Evolutionary conservation across 2,888 invertebrate species (phyloP), one percentile per base, ranked within the genome.

Genomic region (Drosophila sordidula): DNA sequence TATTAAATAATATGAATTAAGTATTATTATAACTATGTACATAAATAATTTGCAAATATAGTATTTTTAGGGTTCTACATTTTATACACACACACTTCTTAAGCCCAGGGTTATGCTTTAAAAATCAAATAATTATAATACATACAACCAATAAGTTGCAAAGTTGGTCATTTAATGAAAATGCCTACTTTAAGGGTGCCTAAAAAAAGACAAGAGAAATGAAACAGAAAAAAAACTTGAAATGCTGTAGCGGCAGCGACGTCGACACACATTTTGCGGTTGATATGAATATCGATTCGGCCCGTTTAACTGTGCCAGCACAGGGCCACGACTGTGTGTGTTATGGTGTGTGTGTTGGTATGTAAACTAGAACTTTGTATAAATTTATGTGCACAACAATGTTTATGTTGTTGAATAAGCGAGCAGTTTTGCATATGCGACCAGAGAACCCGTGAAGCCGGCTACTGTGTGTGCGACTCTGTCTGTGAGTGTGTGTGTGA

Each of bases 361-460:
- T 75, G 81, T 72, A 87, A 88, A 87, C 87, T 88, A 88, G 84
- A 87, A 83, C 89, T 83, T 83, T 84, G 87, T 89, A 84, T 87
- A 81, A 87, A 89, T 81, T 89, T 85, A 85, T 83, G 87, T 83
- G 88, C 78, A 80, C 82, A 83, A 83, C 88, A 83, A 88, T 88
- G 82, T 83, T 83, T 83, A 83, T 83, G 89, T 83, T 83, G 88
- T 86, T 88, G 88, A 83, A 83, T 88, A 83, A 83, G 88, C 82
- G 88, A 83, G 63, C 88, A 88, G 82, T 88, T 82, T 83, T 86
- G 83, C 81, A 87, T 81, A 74, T 78, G 79, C 75, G 80, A 73
- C 68, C 71, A 65, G 61, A 70, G 72, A 36, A 68, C 39, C 70
- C 75, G 75, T 68, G 47, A 78, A 78, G 67, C 68, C 82, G 66